Evolutionary conservation across 2,797 vertebrate genomes (phyloP).

Genomic region (Craterocephalus amniculus): DNA sequence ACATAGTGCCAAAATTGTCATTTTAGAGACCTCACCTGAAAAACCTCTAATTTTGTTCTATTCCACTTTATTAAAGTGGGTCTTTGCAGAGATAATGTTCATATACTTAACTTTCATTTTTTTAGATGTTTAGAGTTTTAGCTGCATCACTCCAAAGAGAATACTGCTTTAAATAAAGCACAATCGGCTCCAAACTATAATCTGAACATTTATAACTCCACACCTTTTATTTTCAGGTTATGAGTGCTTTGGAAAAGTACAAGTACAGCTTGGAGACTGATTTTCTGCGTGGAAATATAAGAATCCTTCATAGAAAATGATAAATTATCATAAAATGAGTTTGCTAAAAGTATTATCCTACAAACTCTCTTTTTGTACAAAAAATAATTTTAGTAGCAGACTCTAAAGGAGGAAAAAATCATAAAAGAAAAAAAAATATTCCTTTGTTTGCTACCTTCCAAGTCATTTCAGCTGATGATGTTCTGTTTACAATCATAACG

Average conservation of each 20-base stretch:
- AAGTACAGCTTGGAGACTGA: background rate
- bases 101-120: too few species aligned
- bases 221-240: background rate
- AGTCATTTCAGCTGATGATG: slow-evolving; percentile 31
- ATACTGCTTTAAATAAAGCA: background rate
- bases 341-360: too few species aligned
- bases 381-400: background rate
- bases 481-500: slow-evolving; percentile 57
- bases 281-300: background rate
- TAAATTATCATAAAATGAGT: too few species aligned
- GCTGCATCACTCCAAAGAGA: too few species aligned
- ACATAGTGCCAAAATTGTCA: too few species aligned
- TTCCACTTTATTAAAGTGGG: too few species aligned
- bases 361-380: too few species aligned
- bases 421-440: background rate
- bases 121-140: too few species aligned
- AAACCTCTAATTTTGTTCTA: too few species aligned
- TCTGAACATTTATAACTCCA: too few species aligned
- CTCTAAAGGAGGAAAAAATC: background rate
- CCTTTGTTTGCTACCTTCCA: slow-evolving; percentile 5
- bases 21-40: too few species aligned
- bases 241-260: background rate
- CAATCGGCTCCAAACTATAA: background rate
- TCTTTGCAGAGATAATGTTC: too few species aligned
- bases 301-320: background rate